Percentiles rank a stretch among this genome's conserved stretches.
Evolutionary conservation across 2,888 invertebrate genomes (phyloP).

Genomic region (Xiphydria camelus): DNA sequence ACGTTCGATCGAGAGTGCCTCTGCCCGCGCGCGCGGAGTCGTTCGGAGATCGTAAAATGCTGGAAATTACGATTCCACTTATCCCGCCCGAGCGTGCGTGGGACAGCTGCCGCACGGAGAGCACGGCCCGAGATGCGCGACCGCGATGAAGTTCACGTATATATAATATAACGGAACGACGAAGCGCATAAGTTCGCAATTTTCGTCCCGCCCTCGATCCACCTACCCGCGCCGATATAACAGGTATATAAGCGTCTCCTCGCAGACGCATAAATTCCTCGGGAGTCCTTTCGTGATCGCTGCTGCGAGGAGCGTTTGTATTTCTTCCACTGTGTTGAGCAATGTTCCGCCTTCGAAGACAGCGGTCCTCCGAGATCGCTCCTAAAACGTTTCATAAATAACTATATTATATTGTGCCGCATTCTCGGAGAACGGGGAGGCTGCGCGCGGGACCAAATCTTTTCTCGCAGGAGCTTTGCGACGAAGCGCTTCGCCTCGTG

Average conservation of each 20-base stretch:
- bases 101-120: constrained; percentile 7
- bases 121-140: constrained; percentile 1
- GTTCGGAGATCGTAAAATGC: constrained; percentile 22
- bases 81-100: constrained; percentile 10
- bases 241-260: too few species aligned
- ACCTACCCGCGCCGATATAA: neutral
- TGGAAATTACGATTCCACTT: constrained; percentile 28
- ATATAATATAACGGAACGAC: constrained; percentile 17
- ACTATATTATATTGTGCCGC: too few species aligned
- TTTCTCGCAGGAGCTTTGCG: too few species aligned
- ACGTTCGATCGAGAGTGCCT: too few species aligned
- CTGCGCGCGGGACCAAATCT: too few species aligned
- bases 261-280: too few species aligned
- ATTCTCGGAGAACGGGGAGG: too few species aligned
- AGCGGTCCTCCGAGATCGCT: too few species aligned
- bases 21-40: too few species aligned
- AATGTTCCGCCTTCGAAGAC: constrained; percentile 29
- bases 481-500: too few species aligned
- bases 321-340: constrained; percentile 41
- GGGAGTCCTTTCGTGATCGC: too few species aligned
- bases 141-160: constrained; percentile 8
- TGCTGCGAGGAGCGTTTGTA: constrained; percentile 8
- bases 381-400: constrained; percentile 40
- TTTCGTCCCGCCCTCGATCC: constrained; percentile 29
- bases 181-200: constrained; percentile 39